Evolutionary conservation across 2,113 vertebrate species (phyloP).

Genomic region (Meriones unguiculatus): DNA sequence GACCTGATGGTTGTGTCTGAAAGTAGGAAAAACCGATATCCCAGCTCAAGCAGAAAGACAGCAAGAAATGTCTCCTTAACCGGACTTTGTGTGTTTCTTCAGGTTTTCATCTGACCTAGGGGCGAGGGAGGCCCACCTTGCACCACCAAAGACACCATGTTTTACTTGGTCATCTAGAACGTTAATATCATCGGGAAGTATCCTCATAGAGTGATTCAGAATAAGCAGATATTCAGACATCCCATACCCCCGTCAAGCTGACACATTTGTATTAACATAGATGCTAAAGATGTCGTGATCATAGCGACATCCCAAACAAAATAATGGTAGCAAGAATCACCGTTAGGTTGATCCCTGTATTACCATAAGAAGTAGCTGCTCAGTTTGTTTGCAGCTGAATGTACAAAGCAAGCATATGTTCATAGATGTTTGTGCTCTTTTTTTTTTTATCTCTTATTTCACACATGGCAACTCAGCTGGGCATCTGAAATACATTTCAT

Average conservation of each 20-base stretch:
- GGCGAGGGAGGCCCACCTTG: not conserved
- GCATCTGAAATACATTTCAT: not conserved
- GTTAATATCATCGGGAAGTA: not conserved
- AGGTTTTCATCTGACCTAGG: not conserved
- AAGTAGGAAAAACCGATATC: not conserved
- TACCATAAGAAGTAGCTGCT: not conserved
- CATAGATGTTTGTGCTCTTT: not conserved
- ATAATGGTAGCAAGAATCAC: not conserved
- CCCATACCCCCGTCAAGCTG: not conserved
- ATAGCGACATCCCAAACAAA: not conserved
- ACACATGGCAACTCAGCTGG: not conserved
- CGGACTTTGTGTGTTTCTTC: not conserved
- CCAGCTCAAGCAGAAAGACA: not conserved
- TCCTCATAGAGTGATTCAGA: not conserved
- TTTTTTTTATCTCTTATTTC: slow-evolving; percentile 33
- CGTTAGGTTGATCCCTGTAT: not conserved
- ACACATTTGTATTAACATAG: not conserved
- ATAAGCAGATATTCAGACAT: not conserved
- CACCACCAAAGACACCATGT: not conserved
- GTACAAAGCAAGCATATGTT: not conserved
- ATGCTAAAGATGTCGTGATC: not conserved
- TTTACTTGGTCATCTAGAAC: not conserved
- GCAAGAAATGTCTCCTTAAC: not conserved
- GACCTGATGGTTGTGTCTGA: not conserved
- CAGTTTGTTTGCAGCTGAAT: not conserved